phyloP scores from a whole-genome alignment of 2,888 invertebrate genomes.

The Drosophila aldrichi region DNA sequence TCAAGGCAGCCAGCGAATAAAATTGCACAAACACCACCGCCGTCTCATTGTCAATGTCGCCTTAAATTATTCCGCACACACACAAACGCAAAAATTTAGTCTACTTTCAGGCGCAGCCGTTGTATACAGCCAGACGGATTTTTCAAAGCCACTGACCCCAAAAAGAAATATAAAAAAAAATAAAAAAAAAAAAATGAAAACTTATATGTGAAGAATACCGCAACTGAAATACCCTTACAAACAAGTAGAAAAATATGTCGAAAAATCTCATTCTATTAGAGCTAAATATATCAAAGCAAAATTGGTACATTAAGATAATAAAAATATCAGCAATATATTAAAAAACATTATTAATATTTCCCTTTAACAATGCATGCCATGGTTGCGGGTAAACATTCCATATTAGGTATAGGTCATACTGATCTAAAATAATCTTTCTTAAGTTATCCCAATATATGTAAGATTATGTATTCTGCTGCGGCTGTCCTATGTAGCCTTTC shows the following conservation, averaged over 20 bases:
- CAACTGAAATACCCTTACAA: not conserved
- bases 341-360: not conserved
- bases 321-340: too few relatives aligned
- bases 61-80: slow-evolving; percentile 73
- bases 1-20: slow-evolving; percentile 21
- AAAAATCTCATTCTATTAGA: not conserved
- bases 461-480: not conserved
- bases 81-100: slow-evolving; percentile 45
- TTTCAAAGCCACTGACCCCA: slow-evolving; percentile 81
- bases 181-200: not conserved
- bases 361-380: not conserved
- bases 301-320: too few relatives aligned
- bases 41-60: slow-evolving; percentile 79
- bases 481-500: not conserved
- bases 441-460: not conserved
- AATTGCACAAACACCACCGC: slow-evolving; percentile 9
- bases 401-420: too few relatives aligned
- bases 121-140: slow-evolving; percentile 60
- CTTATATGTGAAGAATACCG: too few relatives aligned
- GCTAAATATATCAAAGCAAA: not conserved
- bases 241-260: not conserved
- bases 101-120: slow-evolving; percentile 66
- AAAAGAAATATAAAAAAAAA: slow-evolving; percentile 35
- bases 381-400: too few relatives aligned
- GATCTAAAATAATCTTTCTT: too few relatives aligned